Percentiles rank a stretch among this genome's conserved stretches.
These are phyloP conservation scores for Notiomystis cincta DNA, from an alignment of 2,113 vertebrate genomes.

Conservation along the genomic window DNA sequence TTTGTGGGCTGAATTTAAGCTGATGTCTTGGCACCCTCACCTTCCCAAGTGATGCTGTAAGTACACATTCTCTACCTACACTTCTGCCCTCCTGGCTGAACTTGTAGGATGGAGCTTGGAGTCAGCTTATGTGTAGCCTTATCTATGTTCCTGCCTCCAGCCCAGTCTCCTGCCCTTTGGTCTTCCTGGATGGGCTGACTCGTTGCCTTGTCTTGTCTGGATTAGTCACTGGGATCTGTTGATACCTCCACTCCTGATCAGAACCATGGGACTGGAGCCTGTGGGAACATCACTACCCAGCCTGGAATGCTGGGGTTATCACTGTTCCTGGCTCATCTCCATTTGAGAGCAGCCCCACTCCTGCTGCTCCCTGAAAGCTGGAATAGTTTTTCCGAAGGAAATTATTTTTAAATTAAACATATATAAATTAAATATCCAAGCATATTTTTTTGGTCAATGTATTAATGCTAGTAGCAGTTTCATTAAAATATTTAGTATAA, in stretches of 20 bases:
- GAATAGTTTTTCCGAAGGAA: neutral
- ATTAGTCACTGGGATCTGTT: neutral
- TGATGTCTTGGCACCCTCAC: accelerated
- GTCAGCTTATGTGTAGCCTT: neutral
- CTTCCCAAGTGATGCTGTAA: neutral
- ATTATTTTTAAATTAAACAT: neutral
- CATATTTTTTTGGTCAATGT: neutral
- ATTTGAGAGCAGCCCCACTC: neutral
- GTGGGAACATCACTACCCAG: neutral
- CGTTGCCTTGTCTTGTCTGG: neutral
- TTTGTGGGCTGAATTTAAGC: neutral
- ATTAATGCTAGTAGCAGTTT: neutral
- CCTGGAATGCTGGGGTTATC: neutral
- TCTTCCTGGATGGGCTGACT: neutral
- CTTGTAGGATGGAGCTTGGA: neutral
- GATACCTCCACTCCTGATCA: neutral
- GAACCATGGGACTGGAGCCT: neutral
- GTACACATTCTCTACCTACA: neutral
- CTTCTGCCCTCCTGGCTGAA: neutral
- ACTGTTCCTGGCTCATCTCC: accelerated
- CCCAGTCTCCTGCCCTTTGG: neutral
- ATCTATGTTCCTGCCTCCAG: neutral
- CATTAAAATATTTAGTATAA: neutral
- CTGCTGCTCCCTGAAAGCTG: neutral
- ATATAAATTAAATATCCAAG: neutral